These are phyloP conservation scores for Emydocephalus ijimae DNA, from an alignment of 2,113 vertebrate species.

Conservation along the genomic window DNA sequence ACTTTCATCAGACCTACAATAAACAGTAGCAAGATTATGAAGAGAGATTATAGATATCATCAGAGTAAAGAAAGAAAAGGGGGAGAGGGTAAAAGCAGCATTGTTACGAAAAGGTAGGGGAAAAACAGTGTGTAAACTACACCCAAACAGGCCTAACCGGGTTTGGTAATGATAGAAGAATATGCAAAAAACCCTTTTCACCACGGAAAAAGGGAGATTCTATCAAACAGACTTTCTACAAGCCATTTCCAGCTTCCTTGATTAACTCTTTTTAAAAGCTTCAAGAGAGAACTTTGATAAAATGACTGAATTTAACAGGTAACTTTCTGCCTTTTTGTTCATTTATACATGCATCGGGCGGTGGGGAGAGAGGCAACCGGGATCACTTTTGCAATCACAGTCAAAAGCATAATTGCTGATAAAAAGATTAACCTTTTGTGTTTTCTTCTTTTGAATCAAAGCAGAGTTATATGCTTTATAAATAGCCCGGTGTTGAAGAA, in stretches of 20 bases:
- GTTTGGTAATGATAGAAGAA: background rate
- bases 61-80: slow-evolving; percentile 50
- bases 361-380: background rate
- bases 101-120: slow-evolving; percentile 45
- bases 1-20: slow-evolving; percentile 85
- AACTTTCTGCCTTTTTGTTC: background rate
- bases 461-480: no score
- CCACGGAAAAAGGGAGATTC: background rate
- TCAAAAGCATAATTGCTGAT: background rate
- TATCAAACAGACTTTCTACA: background rate
- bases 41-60: slow-evolving; percentile 74
- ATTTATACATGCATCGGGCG: slow-evolving; percentile 16
- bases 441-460: background rate
- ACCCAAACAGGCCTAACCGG: slow-evolving; percentile 13
- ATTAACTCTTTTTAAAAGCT: slow-evolving; percentile 16
- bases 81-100: slow-evolving; percentile 46
- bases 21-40: slow-evolving; percentile 72
- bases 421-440: background rate
- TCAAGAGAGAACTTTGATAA: slow-evolving; percentile 1
- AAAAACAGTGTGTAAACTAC: slow-evolving; percentile 41
- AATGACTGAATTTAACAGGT: slow-evolving; percentile 16
- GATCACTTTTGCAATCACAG: slow-evolving; percentile 22
- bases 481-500: background rate
- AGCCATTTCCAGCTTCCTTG: slow-evolving; percentile 18
- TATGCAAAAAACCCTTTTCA: background rate